phyloP scores from a whole-genome alignment of 2,888 invertebrate species.

The Cordilura impudica region DNA sequence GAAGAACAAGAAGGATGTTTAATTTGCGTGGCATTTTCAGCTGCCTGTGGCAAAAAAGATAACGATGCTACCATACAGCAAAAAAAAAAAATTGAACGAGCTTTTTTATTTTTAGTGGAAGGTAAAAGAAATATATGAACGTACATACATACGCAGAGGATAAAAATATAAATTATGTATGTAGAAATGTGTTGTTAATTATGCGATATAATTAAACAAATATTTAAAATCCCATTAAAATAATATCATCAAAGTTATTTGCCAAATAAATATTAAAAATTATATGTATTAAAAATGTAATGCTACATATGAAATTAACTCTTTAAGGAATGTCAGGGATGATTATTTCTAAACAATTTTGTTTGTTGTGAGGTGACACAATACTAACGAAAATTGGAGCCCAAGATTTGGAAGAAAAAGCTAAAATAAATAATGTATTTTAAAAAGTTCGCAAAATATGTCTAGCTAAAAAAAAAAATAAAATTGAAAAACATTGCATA shows the following conservation, averaged over 20 bases:
- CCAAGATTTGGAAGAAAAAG: too few species aligned
- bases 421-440: too few species aligned
- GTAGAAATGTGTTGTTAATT: constrained; percentile 30
- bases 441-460: too few species aligned
- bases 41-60: constrained; percentile 76
- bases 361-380: too few species aligned
- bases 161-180: neutral
- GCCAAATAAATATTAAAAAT: neutral
- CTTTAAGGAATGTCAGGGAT: too few species aligned
- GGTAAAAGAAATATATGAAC: constrained; percentile 26
- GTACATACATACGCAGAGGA: neutral
- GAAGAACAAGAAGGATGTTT: constrained; percentile 71
- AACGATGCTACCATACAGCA: constrained; percentile 66
- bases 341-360: too few species aligned
- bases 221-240: constrained; percentile 52
- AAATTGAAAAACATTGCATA: too few species aligned
- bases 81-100: constrained; percentile 23
- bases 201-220: constrained; percentile 29
- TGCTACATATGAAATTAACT: neutral
- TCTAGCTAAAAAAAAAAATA: too few species aligned
- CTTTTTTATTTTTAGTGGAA: constrained; percentile 15
- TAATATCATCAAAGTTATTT: constrained; percentile 13
- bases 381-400: too few species aligned
- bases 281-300: neutral
- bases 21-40: constrained; percentile 76